Percentiles rank a stretch among this genome's conserved stretches.
Conservation (phyloP, 2,113 vertebrate species). For the Saiga tatarica region DNA sequence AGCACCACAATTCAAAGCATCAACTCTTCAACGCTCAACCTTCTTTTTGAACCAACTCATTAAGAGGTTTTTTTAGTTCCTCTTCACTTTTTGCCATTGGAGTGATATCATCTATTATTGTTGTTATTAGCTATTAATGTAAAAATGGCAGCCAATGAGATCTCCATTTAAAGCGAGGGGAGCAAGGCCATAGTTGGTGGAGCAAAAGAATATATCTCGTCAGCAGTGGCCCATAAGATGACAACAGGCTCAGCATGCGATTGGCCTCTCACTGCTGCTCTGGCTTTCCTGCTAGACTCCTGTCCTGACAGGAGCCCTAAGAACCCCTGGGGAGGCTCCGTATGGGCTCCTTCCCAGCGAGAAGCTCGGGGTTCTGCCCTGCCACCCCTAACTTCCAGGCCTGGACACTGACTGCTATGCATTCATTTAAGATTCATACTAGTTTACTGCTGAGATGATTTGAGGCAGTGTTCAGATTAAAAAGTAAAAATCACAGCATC, state of each 20-base stretch:
- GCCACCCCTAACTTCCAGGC: background rate
- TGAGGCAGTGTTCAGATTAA: constrained; percentile 2
- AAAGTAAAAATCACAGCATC: background rate
- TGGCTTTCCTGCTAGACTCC: background rate
- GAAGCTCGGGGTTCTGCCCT: background rate
- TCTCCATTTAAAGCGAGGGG: background rate
- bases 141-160: background rate
- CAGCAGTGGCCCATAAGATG: background rate
- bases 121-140: background rate
- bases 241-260: background rate
- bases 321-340: background rate
- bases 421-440: background rate
- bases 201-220: background rate
- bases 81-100: background rate
- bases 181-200: background rate
- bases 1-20: background rate
- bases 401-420: background rate
- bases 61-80: background rate
- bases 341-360: background rate
- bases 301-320: background rate
- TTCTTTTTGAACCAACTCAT: background rate
- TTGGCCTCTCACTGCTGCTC: background rate
- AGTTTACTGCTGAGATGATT: background rate
- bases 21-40: background rate
- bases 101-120: background rate